A percentile compares a stretch with the other conserved stretches of the same genome.
Evolutionary conservation across 2,113 vertebrate species (phyloP).

Genomic region (Pterocles burchelli): DNA sequence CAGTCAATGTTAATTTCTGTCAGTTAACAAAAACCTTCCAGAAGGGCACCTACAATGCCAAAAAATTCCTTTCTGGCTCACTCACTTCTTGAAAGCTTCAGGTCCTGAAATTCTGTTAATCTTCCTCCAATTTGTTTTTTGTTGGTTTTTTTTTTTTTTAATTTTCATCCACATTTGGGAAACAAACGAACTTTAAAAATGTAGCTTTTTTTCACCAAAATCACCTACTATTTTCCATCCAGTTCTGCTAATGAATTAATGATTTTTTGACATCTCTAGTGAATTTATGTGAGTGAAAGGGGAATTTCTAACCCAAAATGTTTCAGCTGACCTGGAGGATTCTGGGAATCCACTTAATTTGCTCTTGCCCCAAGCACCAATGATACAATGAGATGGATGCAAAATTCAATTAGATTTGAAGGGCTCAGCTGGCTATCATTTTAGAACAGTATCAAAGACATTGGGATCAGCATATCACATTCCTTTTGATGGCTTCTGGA

Average conservation of each 20-base stretch:
- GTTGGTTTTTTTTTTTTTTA: too few species aligned
- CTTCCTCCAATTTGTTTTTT: not conserved
- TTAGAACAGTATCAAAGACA: constrained; percentile 53
- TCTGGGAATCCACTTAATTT: constrained; percentile 19
- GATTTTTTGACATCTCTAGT: not conserved
- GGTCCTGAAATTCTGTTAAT: not conserved
- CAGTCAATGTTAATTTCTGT: not conserved
- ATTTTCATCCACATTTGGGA: not conserved
- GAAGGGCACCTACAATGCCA: not conserved
- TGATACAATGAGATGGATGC: constrained; percentile 35
- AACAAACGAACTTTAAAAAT: not conserved
- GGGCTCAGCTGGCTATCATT: constrained; percentile 51
- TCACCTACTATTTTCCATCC: not conserved
- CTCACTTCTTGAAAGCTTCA: not conserved
- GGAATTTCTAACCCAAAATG: constrained; percentile 19
- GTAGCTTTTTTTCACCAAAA: not conserved
- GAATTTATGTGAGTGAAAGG: not conserved
- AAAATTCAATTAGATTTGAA: constrained; percentile 58
- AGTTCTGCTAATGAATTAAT: not conserved
- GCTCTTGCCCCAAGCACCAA: not conserved
- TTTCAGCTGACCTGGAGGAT: constrained; percentile 9
- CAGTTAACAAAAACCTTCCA: constrained; percentile 8
- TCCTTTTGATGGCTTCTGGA: constrained; percentile 17
- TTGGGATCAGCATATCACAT: not conserved
- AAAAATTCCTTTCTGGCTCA: not conserved